Base-by-base conservation (phyloP, 2,797 vertebrate genomes). In the Sitta carolinensis region DNA sequence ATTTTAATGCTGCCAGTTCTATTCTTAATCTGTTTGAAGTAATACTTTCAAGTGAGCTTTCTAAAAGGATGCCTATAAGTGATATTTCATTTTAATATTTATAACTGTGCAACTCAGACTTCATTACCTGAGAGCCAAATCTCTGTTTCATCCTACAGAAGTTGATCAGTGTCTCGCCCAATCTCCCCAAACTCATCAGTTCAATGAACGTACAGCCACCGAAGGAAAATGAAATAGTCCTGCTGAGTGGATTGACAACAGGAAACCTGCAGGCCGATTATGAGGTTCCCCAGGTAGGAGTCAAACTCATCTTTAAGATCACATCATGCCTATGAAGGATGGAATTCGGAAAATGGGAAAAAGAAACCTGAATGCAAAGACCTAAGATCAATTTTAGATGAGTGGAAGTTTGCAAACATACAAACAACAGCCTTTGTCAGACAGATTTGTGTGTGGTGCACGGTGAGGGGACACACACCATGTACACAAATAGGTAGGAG, bases 141-240 rank as follows among this genome's bases (percentile, higher is more conserved):
- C 51, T 90, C 2, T 96, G 78, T 96, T 84, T 97, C 82, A 4
- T 50, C 16, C 67, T 96, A 68, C 97, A 99, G 99, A 99, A 98
- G 97, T 73, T 99, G 98, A 98, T 98, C 88, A 98, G 94, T 0
- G 94, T 99, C 84, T 99, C 99, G 75, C 98, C 99, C 92, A 99
- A 98, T 90, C 98, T 99, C 96, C 99, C 98, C 94, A 99, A 98
- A 96, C 98, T 99, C 57, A 98, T 99, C 96, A 98, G 98, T 92
- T 98, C 99, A 3, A 98, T 99, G 97, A 98, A 98, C 1, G 97
- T 98, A 78, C 98, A 98, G 90, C 98, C 99, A 80, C 98, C 98
- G 12, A 99, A 99, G 96, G 99, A 99, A 97, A 99, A 99, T 84
- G 99, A 99, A 97, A 98, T 99, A 95, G 98, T 99, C 54, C 97